Evolutionary conservation across 2,797 vertebrate genomes (phyloP).

Genomic region (Liasis olivaceus): DNA sequence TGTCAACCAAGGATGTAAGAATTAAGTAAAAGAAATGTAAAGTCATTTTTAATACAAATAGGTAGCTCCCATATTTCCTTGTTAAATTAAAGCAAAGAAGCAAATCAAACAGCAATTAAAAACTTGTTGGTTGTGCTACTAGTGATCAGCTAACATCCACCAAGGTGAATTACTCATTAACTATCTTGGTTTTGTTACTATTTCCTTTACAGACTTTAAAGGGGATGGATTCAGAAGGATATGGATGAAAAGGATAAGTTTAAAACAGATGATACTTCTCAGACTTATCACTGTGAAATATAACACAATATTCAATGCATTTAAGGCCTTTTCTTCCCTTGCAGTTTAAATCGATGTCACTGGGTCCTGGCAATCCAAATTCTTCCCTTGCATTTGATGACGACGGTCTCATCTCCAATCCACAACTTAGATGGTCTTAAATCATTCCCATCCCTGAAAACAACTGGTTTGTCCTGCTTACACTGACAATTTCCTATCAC

Average conservation of each 20-base stretch:
- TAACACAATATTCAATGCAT: not conserved
- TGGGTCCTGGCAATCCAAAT: too few relatives aligned
- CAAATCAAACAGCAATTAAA: not conserved
- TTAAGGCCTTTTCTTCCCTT: not conserved
- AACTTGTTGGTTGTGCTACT: too few relatives aligned
- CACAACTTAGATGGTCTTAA: not conserved
- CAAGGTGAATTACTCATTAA: not conserved
- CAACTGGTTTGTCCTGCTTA: not conserved
- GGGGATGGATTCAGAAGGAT: not conserved
- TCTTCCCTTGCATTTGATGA: too few relatives aligned
- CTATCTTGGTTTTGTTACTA: not conserved
- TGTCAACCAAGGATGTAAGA: not conserved
- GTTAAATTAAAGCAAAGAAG: slow-evolving; percentile 12
- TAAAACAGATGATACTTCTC: not conserved
- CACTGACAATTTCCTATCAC: not conserved
- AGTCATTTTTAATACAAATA: not conserved
- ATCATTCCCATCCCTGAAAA: not conserved
- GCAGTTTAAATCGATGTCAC: too few relatives aligned
- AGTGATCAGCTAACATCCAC: not conserved
- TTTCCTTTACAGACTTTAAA: not conserved
- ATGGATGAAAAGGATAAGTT: not conserved
- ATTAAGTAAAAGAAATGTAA: not conserved
- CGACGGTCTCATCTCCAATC: not conserved
- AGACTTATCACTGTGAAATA: not conserved
- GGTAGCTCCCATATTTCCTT: not conserved